Evolutionary conservation across 2,888 invertebrate genomes (phyloP).

Genomic region (Tetramorium bicarinatum): DNA sequence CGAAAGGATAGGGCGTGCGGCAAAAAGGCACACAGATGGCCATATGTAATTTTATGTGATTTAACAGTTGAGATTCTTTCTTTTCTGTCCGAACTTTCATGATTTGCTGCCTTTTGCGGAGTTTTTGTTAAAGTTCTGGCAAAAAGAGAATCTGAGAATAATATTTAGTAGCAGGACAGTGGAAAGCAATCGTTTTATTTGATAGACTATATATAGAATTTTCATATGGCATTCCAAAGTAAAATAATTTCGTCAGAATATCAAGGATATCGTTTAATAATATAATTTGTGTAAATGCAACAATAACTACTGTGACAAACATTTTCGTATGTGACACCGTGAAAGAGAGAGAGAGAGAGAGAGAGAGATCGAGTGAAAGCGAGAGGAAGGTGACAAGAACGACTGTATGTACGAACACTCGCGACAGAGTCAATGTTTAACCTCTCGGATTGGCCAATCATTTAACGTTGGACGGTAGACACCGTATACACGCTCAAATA

Average conservation of each 20-base stretch:
- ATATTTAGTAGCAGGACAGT: not conserved
- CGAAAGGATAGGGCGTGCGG: slow-evolving; percentile 55
- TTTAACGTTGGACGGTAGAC: slow-evolving; percentile 61
- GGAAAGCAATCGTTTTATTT: not conserved
- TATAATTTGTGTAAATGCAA: slow-evolving; percentile 9
- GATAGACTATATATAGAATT: not conserved
- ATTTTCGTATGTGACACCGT: not conserved
- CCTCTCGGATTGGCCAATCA: slow-evolving; percentile 69
- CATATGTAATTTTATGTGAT: slow-evolving; percentile 76
- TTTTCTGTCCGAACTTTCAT: slow-evolving; percentile 30
- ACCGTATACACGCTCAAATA: slow-evolving; percentile 59
- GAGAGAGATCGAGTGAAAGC: not conserved
- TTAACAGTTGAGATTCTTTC: slow-evolving; percentile 75
- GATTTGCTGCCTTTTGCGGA: slow-evolving; percentile 22
- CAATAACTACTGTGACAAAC: not conserved
- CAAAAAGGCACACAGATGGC: slow-evolving; percentile 60
- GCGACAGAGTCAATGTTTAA: slow-evolving; percentile 65
- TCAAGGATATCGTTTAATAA: not conserved
- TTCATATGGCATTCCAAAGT: not conserved
- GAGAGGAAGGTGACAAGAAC: slow-evolving; percentile 1
- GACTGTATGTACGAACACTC: slow-evolving; percentile 29
- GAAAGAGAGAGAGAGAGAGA: not conserved
- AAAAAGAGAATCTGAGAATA: not conserved
- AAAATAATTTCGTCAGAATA: not conserved
- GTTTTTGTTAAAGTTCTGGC: slow-evolving; percentile 8